These are phyloP conservation scores for Nixonia krombeini DNA, from an alignment of 1,140 invertebrate genomes.

Conservation along the genomic window DNA sequence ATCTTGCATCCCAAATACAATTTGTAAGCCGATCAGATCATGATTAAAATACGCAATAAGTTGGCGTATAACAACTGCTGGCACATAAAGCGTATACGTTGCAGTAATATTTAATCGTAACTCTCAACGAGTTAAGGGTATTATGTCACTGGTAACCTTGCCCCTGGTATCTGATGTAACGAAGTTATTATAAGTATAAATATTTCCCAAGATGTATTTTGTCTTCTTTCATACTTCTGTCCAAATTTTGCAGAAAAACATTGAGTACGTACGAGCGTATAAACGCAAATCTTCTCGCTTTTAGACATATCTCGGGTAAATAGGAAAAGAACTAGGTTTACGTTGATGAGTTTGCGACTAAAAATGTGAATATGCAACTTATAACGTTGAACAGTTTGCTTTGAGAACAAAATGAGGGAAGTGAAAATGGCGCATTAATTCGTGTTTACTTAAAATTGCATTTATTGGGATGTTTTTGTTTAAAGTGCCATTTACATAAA, in stretches of 20 bases:
- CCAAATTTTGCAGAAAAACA: not conserved
- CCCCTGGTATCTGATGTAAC: constrained; percentile 30
- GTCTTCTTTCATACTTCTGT: not conserved
- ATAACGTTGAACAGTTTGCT: too few relatives aligned
- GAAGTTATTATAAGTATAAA: not conserved
- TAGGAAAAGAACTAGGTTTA: too few relatives aligned
- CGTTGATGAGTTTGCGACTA: too few relatives aligned
- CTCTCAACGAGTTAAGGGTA: constrained; percentile 10
- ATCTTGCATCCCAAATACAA: constrained; percentile 13
- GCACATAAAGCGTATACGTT: constrained; percentile 22
- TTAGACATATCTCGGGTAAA: too few relatives aligned
- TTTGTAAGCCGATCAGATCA: not conserved
- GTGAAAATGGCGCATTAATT: too few relatives aligned
- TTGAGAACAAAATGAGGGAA: too few relatives aligned
- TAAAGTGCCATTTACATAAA: too few relatives aligned
- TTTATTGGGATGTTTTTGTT: too few relatives aligned
- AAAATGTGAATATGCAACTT: too few relatives aligned
- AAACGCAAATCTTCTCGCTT: too few relatives aligned
- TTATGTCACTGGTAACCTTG: constrained; percentile 37
- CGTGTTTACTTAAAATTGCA: too few relatives aligned
- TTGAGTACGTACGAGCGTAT: too few relatives aligned
- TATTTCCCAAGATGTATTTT: not conserved
- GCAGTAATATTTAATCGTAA: constrained; percentile 27
- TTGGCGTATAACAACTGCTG: constrained; percentile 1
- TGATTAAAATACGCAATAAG: constrained; percentile 1